phyloP scores from a whole-genome alignment of 2,888 invertebrate species.

The Hemistola chrysoprasaria region DNA sequence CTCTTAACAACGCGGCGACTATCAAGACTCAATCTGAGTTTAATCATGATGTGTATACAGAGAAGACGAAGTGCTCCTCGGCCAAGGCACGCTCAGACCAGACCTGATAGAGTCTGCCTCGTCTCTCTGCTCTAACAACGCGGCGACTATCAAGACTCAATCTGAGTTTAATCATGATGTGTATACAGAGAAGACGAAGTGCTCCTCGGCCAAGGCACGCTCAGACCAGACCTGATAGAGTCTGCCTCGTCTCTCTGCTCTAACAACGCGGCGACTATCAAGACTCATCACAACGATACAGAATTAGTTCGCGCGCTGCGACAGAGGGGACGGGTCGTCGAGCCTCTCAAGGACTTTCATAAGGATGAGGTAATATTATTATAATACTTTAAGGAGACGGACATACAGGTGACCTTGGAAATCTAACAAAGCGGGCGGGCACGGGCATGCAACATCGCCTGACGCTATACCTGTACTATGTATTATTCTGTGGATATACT shows the following conservation, averaged over 20 bases:
- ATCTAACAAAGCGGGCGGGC: too few relatives aligned
- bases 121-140: conserved; percentile 90
- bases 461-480: too few relatives aligned
- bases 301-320: conserved; percentile 92
- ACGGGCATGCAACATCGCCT: too few relatives aligned
- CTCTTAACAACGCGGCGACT: too few relatives aligned
- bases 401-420: too few relatives aligned
- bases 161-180: too few relatives aligned
- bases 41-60: too few relatives aligned
- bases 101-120: conserved; percentile 99
- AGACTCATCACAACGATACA: conserved; percentile 99
- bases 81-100: conserved; percentile 97
- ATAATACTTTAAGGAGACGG: too few relatives aligned
- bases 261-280: conserved; percentile 96
- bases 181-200: conserved; percentile 95
- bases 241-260: conserved; percentile 95
- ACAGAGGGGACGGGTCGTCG: conserved; percentile 93
- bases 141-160: conserved; percentile 97
- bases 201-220: conserved; percentile 95
- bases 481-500: too few relatives aligned
- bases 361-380: conserved; percentile 93
- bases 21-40: too few relatives aligned
- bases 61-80: conserved; percentile 95
- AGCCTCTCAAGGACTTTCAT: conserved; percentile 99
- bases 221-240: conserved; percentile 98